Base-by-base conservation (phyloP, 2,113 vertebrate genomes). In the Quiscalus mexicanus region DNA sequence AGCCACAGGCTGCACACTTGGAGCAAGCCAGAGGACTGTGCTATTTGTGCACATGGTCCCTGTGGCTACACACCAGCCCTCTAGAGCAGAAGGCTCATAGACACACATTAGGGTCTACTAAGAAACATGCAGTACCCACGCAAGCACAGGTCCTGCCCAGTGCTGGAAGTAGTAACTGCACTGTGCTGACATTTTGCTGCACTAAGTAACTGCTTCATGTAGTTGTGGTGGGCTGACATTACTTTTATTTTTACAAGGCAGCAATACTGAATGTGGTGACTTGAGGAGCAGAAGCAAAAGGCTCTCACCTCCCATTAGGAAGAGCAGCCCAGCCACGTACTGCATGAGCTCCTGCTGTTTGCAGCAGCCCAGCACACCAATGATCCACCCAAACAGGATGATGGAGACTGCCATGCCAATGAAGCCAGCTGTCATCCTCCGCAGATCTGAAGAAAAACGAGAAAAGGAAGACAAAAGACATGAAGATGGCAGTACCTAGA, bases 291-390 rank as follows among this genome's bases (percentile, higher is more conserved):
- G 44, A 92, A 82, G 65, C 1, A 0, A 90, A 94, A 78, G 55
- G 84, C 76, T 84, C 97, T 98, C 98, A 99, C 99, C 99, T 98
- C 99, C 99, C 99, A 99, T 99, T 96, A 99, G 98, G 97, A 99
- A 99, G 96, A 99, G 98, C 96, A 99, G 98, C 93, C 99, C 99
- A 82, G 99, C 99, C 98, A 99, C 99, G 42, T 99, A 99, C 97
- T 99, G 99, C 99, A 99, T 99, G 96, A 99, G 98, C 96, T 99
- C 99, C 97, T 99, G 99, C 97, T 99, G 98, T 94, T 99, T 99
- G 97, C 98, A 99, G 98, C 99, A 99, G 93, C 99, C 99, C 97
- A 99, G 97, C 95, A 99, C 98, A 83, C 99, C 99, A 42, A 99
- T 98, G 97, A 99, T 97, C 99, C 99, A 99, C 88, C 99, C 99